Conservation (phyloP, 2,797 vertebrate species). For the Spinibarbus caldwelli region DNA sequence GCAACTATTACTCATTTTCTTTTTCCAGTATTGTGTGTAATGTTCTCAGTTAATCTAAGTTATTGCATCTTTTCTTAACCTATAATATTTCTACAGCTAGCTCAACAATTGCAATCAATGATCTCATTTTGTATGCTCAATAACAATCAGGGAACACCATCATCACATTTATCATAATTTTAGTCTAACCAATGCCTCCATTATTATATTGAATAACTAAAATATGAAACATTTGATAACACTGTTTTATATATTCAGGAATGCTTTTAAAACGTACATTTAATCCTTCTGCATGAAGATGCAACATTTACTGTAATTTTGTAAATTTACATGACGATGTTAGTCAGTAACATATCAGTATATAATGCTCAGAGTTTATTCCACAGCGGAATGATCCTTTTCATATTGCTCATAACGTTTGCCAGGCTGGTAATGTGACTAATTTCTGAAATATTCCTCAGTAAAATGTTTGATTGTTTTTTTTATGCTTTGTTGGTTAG, state of each 20-base stretch:
- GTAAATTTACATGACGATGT: neutral
- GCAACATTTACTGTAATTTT: neutral
- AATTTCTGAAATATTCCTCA: neutral
- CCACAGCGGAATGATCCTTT: neutral
- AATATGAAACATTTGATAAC: neutral
- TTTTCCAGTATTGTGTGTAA: neutral
- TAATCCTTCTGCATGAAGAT: neutral
- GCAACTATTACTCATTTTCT: neutral
- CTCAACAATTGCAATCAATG: neutral
- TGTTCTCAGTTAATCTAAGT: neutral
- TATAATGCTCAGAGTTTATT: neutral
- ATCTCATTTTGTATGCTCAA: neutral
- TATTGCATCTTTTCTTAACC: neutral
- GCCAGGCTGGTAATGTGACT: neutral
- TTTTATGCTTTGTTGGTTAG: conserved; percentile 5
- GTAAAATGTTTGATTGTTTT: neutral
- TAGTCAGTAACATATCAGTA: neutral
- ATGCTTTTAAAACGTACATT: neutral
- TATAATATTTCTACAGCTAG: too few relatives aligned
- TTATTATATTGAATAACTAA: neutral
- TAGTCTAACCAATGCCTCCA: neutral
- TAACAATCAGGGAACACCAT: neutral
- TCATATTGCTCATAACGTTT: neutral
- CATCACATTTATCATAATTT: neutral
- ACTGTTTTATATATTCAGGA: neutral